phyloP scores from a whole-genome alignment of 2,113 vertebrate genomes.

The Lichenostomus cassidix region DNA sequence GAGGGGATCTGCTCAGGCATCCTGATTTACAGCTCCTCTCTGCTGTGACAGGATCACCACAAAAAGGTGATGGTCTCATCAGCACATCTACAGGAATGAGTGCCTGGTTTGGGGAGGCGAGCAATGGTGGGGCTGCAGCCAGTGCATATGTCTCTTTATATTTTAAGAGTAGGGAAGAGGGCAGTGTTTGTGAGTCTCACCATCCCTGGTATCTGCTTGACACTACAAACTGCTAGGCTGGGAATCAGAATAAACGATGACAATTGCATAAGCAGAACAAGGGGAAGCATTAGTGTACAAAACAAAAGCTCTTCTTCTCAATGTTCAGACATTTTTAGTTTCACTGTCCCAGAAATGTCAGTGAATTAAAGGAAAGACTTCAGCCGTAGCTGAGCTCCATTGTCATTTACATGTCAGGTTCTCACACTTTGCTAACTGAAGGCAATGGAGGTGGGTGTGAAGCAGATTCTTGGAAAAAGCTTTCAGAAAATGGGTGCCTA shows the following conservation, averaged over 20 bases:
- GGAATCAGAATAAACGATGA: conserved; percentile 6
- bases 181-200: not conserved
- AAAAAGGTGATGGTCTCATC: not conserved
- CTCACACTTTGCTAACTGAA: conserved; percentile 46
- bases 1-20: not conserved
- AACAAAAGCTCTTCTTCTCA: conserved; percentile 44
- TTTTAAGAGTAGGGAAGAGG: not conserved
- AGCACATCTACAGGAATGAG: not conserved
- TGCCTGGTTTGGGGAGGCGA: not conserved
- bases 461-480: conserved; percentile 4
- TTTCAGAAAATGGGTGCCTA: not conserved
- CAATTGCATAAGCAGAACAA: conserved; percentile 47
- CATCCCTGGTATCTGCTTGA: not conserved
- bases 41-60: not conserved
- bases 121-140: not conserved
- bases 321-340: conserved; percentile 41
- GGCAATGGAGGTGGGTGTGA: conserved; percentile 20
- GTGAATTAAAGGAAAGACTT: not conserved
- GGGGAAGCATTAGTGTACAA: conserved; percentile 34
- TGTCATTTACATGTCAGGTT: conserved; percentile 57
- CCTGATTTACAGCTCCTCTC: not conserved
- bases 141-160: not conserved
- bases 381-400: not conserved
- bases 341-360: conserved; percentile 65
- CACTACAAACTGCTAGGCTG: not conserved